Conservation (phyloP, 2,888 invertebrate genomes). For the Linyphia triangularis region DNA sequence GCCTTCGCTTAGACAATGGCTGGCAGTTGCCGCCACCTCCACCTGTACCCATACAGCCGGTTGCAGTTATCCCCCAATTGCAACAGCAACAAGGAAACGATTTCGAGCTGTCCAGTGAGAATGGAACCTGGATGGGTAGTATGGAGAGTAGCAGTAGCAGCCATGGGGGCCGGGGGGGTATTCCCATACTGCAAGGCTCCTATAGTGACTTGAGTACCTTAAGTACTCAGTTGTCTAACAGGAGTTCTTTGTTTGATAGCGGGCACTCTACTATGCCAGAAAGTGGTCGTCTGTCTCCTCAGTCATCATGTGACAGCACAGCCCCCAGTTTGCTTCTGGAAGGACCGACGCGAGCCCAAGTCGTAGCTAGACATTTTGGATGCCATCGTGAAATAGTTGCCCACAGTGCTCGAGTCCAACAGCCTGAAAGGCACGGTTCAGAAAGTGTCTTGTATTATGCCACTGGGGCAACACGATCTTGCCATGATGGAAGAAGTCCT, state of each 20-base stretch:
- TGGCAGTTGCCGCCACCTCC: conserved; percentile 68
- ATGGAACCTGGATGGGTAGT: conserved; percentile 74
- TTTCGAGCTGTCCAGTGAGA: conserved; percentile 71
- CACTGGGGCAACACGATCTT: conserved; percentile 21
- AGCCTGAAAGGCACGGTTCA: conserved; percentile 88
- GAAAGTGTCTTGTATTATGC: conserved; percentile 87
- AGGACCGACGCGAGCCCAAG: conserved; percentile 69
- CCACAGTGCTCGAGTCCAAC: conserved; percentile 88
- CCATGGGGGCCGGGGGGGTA: conserved; percentile 46
- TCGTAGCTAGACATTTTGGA: conserved; percentile 74
- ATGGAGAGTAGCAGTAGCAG: conserved; percentile 70
- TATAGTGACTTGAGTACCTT: conserved; percentile 85
- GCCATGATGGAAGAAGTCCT: conserved; percentile 21
- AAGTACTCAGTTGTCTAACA: conserved; percentile 74
- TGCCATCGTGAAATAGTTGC: conserved; percentile 82
- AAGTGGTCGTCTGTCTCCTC: conserved; percentile 75
- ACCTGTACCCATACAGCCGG: conserved; percentile 38
- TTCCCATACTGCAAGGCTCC: conserved; percentile 86
- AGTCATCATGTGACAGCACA: conserved; percentile 74
- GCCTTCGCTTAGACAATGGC: conserved; percentile 63
- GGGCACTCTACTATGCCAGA: conserved; percentile 76
- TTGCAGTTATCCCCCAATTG: conserved; percentile 14
- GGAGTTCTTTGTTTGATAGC: conserved; percentile 75
- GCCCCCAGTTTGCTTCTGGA: conserved; percentile 67
- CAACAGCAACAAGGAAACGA: conserved; percentile 51